Evolutionary conservation across 2,113 vertebrate species (phyloP), one percentile per base, ranked within the genome.

Genomic region (Elaphurus davidianus): DNA sequence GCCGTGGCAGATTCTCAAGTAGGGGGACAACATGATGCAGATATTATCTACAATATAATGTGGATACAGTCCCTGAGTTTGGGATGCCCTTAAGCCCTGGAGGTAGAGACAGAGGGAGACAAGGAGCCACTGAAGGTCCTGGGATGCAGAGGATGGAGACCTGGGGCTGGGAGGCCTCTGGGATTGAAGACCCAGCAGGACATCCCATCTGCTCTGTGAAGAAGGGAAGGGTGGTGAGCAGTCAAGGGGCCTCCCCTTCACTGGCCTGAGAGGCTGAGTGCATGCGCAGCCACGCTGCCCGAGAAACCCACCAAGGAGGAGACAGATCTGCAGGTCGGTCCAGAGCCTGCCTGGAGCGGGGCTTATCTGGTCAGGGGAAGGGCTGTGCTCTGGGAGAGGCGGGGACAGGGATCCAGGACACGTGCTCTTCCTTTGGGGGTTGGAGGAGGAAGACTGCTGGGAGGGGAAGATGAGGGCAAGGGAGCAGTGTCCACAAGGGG

Each of bases 41-140:
- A 74, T 21, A 6, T 40, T 13, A 36, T 23, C 19, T 40, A 23
- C 67, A 21, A 52, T 13, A 50, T 21, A 3, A 25, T 3, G 13
- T 21, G 62, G 12, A 33, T 40, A 27, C 27, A 5, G 43, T 25
- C 60, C 40, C 64, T 4, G 43, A 17, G 84, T 1, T 17, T 43
- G 90, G 85, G 47, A 11, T 0, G 3, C 10, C 14, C 89, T 55
- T 43, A 74, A 40, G 43, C 45, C 30, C 7, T 0, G 17, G 17
- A 23, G 82, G 43, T 28, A 8, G 7, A 17, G 33, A 40, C 33
- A 7, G 16, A 86, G 33, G 45, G 55, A 8, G 1, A 45, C 0
- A 43, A 59, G 25, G 50, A 95, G 30, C 83, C 7, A 3, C 19
- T 12, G 57, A 40, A 0, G 0, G n/a, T 1, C 8, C n/a, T 4